Evolutionary conservation across 1,140 invertebrate species (phyloP).

Genomic region (Steinernema feltiae): DNA sequence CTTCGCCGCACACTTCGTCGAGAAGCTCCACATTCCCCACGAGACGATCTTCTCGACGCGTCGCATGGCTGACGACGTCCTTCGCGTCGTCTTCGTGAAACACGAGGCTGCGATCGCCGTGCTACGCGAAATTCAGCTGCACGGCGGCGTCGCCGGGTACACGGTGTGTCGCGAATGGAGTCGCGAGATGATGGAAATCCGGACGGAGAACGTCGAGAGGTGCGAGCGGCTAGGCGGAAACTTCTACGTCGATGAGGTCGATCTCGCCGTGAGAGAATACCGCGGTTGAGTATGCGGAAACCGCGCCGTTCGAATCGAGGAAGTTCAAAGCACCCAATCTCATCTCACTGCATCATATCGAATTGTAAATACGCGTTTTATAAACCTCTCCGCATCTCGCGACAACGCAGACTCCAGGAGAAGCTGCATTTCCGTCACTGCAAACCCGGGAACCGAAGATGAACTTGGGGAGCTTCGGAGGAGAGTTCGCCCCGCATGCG

Average conservation of each 20-base stretch:
- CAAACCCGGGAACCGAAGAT: too few relatives aligned
- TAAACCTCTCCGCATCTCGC: neutral
- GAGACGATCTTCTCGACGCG: constrained; percentile 2
- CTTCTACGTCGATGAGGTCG: constrained; percentile 8
- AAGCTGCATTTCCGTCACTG: too few relatives aligned
- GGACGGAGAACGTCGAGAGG: neutral
- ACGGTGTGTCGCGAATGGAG: neutral
- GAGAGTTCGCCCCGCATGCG: too few relatives aligned
- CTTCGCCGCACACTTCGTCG: constrained; percentile 1
- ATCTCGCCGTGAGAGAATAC: neutral
- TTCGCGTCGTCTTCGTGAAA: neutral
- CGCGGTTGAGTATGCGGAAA: neutral
- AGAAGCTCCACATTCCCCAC: neutral
- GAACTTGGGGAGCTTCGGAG: too few relatives aligned
- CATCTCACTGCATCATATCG: neutral
- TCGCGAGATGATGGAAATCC: neutral
- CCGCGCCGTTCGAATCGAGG: neutral
- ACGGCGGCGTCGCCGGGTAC: neutral
- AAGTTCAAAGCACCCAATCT: neutral
- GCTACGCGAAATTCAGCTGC: neutral
- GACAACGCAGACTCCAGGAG: neutral
- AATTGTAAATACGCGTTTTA: neutral
- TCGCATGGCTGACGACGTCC: neutral
- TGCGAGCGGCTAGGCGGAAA: neutral
- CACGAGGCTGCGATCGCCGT: neutral